Base-by-base conservation (phyloP, 2,888 invertebrate species). In the Aproaerema taeniolella region DNA sequence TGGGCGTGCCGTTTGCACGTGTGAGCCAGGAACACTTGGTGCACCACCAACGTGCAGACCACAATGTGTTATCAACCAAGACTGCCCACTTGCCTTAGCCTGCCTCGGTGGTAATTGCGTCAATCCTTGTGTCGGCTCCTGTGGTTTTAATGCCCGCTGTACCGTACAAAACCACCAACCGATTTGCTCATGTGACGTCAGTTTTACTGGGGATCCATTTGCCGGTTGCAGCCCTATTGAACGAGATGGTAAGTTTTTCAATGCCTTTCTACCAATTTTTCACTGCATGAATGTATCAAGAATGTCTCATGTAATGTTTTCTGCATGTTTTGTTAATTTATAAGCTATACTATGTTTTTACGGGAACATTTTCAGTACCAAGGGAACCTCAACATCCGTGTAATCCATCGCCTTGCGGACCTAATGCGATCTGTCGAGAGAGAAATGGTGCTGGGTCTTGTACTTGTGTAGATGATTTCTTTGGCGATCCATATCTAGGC, bases 161-260 rank as follows among this genome's bases (percentile, higher is more conserved):
- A 85, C 77, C 5, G 92, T 92, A 2, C 90, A 91, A 58, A 93
- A 92, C 61, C 94, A 94, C 72, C 90, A 90, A 50, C 93, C 94
- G 0, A 88, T 92, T 49, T 95, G 95, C 59, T 89, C 89, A 31
- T 95, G 95, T 58, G 85, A 90, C 39, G 87, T 88, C 31, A 92
- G 91, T n/a, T 93, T 88, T 60, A 91, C 92, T 57, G 95, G 95
- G 15, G 93, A 95, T 87, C 93, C 95, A 14, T 93, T 93, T 64
- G 89, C 91, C 29, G 92, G 92, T 39, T 95, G 94, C 60, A 90
- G 87, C 59, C 88, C 82, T 33, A 70, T 80, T 25, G 80, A 88
- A 83, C 69, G 80, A 24, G 81, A 88, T 83, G 81, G 90, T 90
- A 61, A 41, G 17, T 20, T 20, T 14, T 9, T 12, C 8, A 14